These are phyloP conservation scores for Ellobium chinense DNA, from an alignment of 2,888 invertebrate species.

Conservation along the genomic window DNA sequence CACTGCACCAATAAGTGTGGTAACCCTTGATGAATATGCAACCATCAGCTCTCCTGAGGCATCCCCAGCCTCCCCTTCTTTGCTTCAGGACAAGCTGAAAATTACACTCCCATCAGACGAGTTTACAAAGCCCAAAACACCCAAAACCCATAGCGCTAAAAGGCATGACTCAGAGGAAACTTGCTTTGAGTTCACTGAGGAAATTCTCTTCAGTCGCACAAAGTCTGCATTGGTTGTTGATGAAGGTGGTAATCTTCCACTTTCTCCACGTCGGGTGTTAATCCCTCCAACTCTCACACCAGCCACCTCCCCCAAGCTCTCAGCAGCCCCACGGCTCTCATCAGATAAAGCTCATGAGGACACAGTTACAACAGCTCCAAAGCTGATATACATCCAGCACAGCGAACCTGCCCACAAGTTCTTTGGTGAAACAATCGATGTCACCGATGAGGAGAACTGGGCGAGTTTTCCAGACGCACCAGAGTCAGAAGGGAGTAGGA, in stretches of 20 bases:
- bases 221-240: slow-evolving; percentile 68
- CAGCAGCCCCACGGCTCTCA: slow-evolving; percentile 43
- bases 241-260: slow-evolving; percentile 58
- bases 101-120: slow-evolving; percentile 72
- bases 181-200: slow-evolving; percentile 67
- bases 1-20: slow-evolving; percentile 71
- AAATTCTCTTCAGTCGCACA: slow-evolving; percentile 69
- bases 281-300: slow-evolving; percentile 72
- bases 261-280: slow-evolving; percentile 68
- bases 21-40: slow-evolving; percentile 71
- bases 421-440: slow-evolving; percentile 42
- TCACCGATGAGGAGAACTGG: slow-evolving; percentile 51
- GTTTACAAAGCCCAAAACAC: slow-evolving; percentile 61
- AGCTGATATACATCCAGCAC: slow-evolving; percentile 48
- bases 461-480: slow-evolving; percentile 51
- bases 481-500: neutral
- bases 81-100: slow-evolving; percentile 66
- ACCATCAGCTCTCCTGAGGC: slow-evolving; percentile 67
- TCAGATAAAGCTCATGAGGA: neutral
- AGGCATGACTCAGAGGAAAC: slow-evolving; percentile 53
- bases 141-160: slow-evolving; percentile 52
- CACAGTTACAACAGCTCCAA: slow-evolving; percentile 21
- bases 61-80: slow-evolving; percentile 50
- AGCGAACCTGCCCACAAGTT: slow-evolving; percentile 35
- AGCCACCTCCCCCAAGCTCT: slow-evolving; percentile 59